Base-by-base conservation (phyloP, 1,140 invertebrate species). In the Drosophila subobscura region DNA sequence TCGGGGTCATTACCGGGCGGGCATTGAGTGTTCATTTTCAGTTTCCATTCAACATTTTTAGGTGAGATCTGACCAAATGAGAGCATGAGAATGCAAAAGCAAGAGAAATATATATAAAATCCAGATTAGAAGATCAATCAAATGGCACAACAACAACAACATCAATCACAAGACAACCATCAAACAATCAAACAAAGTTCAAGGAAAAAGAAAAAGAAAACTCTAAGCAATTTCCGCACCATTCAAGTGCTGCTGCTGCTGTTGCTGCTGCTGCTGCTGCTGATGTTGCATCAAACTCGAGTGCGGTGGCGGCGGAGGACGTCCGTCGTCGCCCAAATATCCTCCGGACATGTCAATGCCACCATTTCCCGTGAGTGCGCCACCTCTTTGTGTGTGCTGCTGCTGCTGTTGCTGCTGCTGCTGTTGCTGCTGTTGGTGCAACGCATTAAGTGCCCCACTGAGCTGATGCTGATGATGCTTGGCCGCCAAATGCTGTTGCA, bases 211-310 rank as follows among this genome's bases (percentile, higher is more conserved):
- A 61, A 46, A 75, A 52, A 14, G 42, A 72, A 52, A 72, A 56
- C 49, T 50, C 8, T 47, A 27, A 53, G 46, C 51, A 78, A 66
- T 73, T 68, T 77, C 60, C 80, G 77, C 68, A 96, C 96, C 94
- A 33, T 88, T 88, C 75, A 88, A 56, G 53, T 88, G 84, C 61
- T 85, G 72, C 91, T 97, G 95, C 92, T 97, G 16, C 16, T 20
- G 16, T 1, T 20, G 16, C 16, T 20, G 16, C 1, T 20, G 95
- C 81, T 97, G 93, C 33, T 65, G 57, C 12, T 65, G 63, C 6
- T 66, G 65, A 96, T 96, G 79, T 90, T 97, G 96, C 92, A 97
- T 95, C 84, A 97, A 93, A 92, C 96, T 96, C 85, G 93, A 94
- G 91, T 93, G 93, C 66, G 94, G 94, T 60, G 93, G 94, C 68